Base-by-base conservation (phyloP, 2,797 vertebrate genomes). In the Galagoides demidoff region DNA sequence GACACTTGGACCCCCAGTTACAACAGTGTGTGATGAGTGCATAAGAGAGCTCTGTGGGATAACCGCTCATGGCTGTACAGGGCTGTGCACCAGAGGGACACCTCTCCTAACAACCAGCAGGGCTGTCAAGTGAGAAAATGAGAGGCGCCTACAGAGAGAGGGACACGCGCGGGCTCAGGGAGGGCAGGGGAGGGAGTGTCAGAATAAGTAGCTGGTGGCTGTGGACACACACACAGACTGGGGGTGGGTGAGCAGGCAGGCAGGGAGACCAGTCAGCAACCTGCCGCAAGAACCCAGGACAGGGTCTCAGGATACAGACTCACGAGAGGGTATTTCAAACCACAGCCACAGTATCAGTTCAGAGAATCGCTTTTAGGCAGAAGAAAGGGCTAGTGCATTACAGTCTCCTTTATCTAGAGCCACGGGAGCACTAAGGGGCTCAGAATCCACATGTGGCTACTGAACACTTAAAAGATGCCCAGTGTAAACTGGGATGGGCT, bases 371-470 rank as follows among this genome's bases (percentile, higher is more conserved):
- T 39, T 37, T 23, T 1, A 3, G 55, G 94, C 37, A 70, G 34
- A 52, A 0, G 9, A 2, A 43, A 59, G 81, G 31, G 0, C 64
- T 22, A 3, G 20, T 43, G 71, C 34, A 29, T 31, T 9, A 37
- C 0, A 1, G 1, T 2, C 4, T 63, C 57, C 29, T 49, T 27
- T 7, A 2, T 7, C 5, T 1, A 20, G 14, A 45, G 52, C 52
- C 39, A 6, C 1, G n/a, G 37, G 1, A n/a, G 43, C 25, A 0
- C 3, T 0, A 7, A 0, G 57, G 55, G 0, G 14, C 68, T 9
- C 10, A 17, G 70, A 90, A 45, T 34, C 78, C 7, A 2, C 2
- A 5, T 3, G 57, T 12, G 29, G 27, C 45, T 4, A 4, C 1
- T 0, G 16, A 39, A 77, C 57, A 27, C 22, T 31, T 16, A 29